Percentiles rank a stretch among this genome's conserved stretches.
Evolutionary conservation across 2,888 invertebrate species (phyloP).

Genomic region (Melangyna quadrimaculata): DNA sequence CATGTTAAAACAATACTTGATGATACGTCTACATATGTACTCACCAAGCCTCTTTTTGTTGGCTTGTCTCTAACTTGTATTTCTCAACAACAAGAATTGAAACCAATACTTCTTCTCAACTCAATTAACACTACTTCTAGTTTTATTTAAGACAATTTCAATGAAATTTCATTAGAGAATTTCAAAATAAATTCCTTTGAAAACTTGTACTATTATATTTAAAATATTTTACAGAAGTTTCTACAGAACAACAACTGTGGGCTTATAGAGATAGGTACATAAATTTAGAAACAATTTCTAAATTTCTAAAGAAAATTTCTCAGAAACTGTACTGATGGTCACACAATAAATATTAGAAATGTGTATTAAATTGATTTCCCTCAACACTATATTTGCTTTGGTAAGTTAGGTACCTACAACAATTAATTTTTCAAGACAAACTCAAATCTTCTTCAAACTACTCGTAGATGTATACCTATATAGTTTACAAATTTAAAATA

Average conservation of each 20-base stretch:
- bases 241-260: not conserved
- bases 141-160: not conserved
- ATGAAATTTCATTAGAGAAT: conserved; percentile 3
- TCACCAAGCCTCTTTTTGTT: no score
- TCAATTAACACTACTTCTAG: not conserved
- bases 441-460: not conserved
- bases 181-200: not conserved
- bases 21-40: not conserved
- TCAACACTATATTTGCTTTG: not conserved
- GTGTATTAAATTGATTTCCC: conserved; percentile 20
- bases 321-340: no score
- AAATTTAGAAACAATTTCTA: not conserved
- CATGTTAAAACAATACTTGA: not conserved
- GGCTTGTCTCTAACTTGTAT: not conserved
- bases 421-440: not conserved
- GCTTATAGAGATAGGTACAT: not conserved
- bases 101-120: not conserved
- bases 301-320: not conserved
- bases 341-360: conserved; percentile 3
- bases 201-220: not conserved
- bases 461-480: not conserved
- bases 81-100: not conserved
- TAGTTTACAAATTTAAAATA: conserved; percentile 10
- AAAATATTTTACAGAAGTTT: not conserved
- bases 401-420: not conserved